Percentiles rank a stretch among this genome's conserved stretches.
Evolutionary conservation across 30 jellyfish, hydroid and myxozoan species (phyloP).

Genomic region (Catostylus mosaicus): DNA sequence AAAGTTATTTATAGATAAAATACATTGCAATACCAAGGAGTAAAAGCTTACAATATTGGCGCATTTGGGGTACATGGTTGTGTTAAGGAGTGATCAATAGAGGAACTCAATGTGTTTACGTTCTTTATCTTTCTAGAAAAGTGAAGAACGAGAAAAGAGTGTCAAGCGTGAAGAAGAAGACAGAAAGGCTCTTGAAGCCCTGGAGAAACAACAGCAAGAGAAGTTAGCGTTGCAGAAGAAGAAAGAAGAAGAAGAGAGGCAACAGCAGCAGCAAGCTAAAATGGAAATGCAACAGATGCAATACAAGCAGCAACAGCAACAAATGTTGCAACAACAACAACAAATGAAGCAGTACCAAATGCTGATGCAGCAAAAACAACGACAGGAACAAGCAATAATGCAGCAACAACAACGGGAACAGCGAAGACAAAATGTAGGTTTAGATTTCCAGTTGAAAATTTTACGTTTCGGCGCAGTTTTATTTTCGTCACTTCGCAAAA

Average conservation of each 20-base stretch:
- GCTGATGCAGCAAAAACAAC: conserved; percentile 68
- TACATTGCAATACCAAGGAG: too few relatives aligned
- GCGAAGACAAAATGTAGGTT: conserved; percentile 42
- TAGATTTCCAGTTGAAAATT: too few relatives aligned
- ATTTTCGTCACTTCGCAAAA: too few relatives aligned
- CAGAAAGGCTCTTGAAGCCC: conserved; percentile 22
- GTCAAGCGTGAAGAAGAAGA: conserved; percentile 54
- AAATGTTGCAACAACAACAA: conserved; percentile 37
- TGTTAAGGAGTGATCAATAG: too few relatives aligned
- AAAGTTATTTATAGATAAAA: too few relatives aligned
- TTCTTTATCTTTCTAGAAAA: conserved; percentile 19
- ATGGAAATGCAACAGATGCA: conserved; percentile 47
- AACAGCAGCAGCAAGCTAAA: conserved; percentile 8
- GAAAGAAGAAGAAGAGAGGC: conserved; percentile 40
- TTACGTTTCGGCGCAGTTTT: too few relatives aligned
- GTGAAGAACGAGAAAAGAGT: conserved; percentile 47
- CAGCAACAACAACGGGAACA: conserved; percentile 63
- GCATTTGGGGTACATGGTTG: too few relatives aligned
- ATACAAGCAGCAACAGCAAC: conserved; percentile 59
- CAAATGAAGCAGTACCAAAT: conserved; percentile 60
- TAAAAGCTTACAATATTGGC: too few relatives aligned
- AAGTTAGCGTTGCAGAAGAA: conserved; percentile 10
- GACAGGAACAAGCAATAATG: conserved; percentile 2
- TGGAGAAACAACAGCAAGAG: conserved; percentile 55
- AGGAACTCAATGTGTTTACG: too few relatives aligned